phyloP scores from a whole-genome alignment of 1,140 invertebrate genomes.

The Megalopta genalis region DNA sequence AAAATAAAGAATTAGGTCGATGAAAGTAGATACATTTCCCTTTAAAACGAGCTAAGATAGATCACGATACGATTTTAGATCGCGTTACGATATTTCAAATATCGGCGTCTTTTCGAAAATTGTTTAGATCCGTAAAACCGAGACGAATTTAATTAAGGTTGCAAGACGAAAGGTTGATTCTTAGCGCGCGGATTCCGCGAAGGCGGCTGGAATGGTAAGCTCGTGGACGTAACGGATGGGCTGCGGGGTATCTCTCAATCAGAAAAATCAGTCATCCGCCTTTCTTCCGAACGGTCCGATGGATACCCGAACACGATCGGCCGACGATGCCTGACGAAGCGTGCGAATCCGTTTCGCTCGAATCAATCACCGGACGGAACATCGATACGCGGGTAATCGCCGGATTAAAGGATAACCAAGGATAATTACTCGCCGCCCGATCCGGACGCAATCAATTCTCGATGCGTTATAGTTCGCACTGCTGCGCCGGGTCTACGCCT shows the following conservation, averaged over 20 bases:
- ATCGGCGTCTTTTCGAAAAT: too few species aligned
- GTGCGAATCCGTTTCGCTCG: slow-evolving; percentile 57
- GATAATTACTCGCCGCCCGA: slow-evolving; percentile 65
- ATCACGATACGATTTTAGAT: too few species aligned
- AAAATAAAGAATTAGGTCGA: too few species aligned
- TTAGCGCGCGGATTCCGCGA: background rate
- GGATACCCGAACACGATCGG: slow-evolving; percentile 16
- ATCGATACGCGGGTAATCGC: slow-evolving; percentile 62
- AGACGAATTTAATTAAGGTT: background rate
- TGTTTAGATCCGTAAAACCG: too few species aligned
- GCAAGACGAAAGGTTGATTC: too few species aligned
- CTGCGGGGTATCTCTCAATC: background rate
- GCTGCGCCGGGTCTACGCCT: background rate
- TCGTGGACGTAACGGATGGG: background rate
- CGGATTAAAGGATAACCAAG: slow-evolving; percentile 66
- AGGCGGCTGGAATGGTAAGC: background rate
- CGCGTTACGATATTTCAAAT: too few species aligned
- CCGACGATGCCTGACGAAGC: slow-evolving; percentile 10
- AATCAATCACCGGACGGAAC: slow-evolving; percentile 65
- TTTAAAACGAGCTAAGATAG: too few species aligned
- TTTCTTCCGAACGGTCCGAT: slow-evolving; percentile 32
- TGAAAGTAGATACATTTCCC: too few species aligned
- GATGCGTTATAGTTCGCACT: slow-evolving; percentile 48
- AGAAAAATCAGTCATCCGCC: slow-evolving; percentile 38
- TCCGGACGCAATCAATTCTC: slow-evolving; percentile 67